Evolutionary conservation across 2,113 vertebrate species (phyloP).

Genomic region (Aspiorhynchus laticeps): DNA sequence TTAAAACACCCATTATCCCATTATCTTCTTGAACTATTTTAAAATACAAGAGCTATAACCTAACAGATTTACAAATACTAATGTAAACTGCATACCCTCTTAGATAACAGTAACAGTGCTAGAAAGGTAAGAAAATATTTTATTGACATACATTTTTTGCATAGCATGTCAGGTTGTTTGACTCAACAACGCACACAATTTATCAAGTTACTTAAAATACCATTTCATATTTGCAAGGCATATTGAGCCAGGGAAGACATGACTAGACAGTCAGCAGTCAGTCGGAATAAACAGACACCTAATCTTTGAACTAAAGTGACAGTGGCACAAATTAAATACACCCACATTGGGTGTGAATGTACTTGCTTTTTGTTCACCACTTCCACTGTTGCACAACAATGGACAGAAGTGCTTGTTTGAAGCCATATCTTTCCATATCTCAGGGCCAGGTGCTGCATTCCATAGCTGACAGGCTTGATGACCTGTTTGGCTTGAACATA

Average conservation of each 20-base stretch:
- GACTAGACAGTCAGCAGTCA: neutral
- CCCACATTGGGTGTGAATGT: neutral
- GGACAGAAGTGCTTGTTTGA: constrained; percentile 11
- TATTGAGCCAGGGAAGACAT: neutral
- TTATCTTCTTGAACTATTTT: neutral
- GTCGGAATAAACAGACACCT: neutral
- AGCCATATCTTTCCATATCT: constrained; percentile 37
- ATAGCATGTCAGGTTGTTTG: neutral
- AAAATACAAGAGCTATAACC: neutral
- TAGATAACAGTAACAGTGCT: neutral
- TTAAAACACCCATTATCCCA: neutral
- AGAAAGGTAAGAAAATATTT: neutral
- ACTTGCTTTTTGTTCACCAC: neutral
- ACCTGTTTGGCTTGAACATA: neutral
- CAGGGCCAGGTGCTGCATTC: constrained; percentile 36
- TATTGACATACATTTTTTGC: neutral
- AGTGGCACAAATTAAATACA: constrained; percentile 21
- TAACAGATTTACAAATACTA: neutral
- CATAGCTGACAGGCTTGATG: neutral
- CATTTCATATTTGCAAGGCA: constrained; percentile 1
- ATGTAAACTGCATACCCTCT: neutral
- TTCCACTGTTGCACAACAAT: constrained; percentile 33
- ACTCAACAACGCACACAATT: neutral
- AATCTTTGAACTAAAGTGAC: constrained; percentile 9
- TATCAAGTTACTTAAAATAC: neutral